These are phyloP conservation scores for Eospalax fontanierii DNA, from an alignment of 2,797 vertebrate species.

Conservation along the genomic window DNA sequence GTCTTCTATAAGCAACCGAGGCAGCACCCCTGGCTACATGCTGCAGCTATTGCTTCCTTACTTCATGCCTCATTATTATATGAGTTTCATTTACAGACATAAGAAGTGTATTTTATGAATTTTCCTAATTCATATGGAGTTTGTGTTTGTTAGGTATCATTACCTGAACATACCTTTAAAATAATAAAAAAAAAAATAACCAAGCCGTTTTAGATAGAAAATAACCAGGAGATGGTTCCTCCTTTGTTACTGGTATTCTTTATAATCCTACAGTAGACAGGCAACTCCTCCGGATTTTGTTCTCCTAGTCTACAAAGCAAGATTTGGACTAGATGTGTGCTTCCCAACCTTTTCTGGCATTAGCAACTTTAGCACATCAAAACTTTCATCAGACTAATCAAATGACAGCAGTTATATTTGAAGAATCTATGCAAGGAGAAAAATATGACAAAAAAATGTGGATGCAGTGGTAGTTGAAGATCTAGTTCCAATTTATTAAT, in stretches of 20 bases:
- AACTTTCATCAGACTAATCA: slow-evolving; percentile 41
- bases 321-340: not conserved
- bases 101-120: slow-evolving; percentile 48
- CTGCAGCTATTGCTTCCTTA: not conserved
- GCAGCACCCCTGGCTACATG: not conserved
- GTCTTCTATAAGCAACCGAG: not conserved
- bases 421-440: slow-evolving; percentile 70
- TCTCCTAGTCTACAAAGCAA: not conserved
- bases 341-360: not conserved
- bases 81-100: not conserved
- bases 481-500: slow-evolving; percentile 72
- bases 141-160: slow-evolving; percentile 36
- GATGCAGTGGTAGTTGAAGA: slow-evolving; percentile 62
- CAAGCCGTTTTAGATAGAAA: not conserved
- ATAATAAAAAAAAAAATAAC: not conserved
- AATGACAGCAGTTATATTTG: slow-evolving; percentile 36
- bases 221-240: not conserved
- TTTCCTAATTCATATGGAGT: slow-evolving; percentile 48
- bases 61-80: not conserved
- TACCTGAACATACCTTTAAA: not conserved
- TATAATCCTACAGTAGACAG: not conserved
- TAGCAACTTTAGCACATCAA: slow-evolving; percentile 12
- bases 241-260: not conserved
- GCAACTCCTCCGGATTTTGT: not conserved
- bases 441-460: slow-evolving; percentile 58